Base-by-base conservation (phyloP, 1,140 invertebrate species). In the Ips typographus region DNA sequence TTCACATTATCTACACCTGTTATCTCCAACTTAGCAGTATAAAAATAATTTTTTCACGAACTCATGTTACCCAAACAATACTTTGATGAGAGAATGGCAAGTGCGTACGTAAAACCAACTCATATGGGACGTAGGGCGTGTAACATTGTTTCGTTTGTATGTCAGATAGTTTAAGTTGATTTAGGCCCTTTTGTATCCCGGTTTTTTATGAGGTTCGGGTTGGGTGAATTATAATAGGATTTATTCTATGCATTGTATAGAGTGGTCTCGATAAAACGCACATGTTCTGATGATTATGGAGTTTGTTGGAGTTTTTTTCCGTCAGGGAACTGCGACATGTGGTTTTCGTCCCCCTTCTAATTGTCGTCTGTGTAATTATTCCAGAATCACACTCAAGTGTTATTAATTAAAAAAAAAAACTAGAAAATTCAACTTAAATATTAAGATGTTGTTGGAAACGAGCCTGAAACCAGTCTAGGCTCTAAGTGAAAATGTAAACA, bases 201-300 rank as follows among this genome's bases (percentile, higher is more conserved):
- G 58, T 61, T 61, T 61, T 61, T 61, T 61, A 61, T 44, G 58
- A 61, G 58, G n/a, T 61, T 61, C 47, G n/a, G 58, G 43, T 39
- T 61, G 58, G 58, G 58, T 43, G 40, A 61, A 36, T 22, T 61
- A 61, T 61, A 61, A 61, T 61, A 44, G 58, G 58, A 61, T 61
- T 61, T 61, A 61, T n/a, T 61, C 58, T 36, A 61, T 44, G 58
- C 58, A 61, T 61, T 61, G 58, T 61, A 22, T 6, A 61, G 58
- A 44, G 58, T 61, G 7, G 5, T 61, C 40, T 44, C 37, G n/a
- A 61, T 44, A 44, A 61, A 43, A 47, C 58, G 47, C 58, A 61
- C 58, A 61, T 61, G 58, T 61, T 61, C 36, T 22, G 47, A 61
- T 61, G 37, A 44, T 2, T 6, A 37, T 2, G n/a, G n/a, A 6